Evolutionary conservation across 2,113 vertebrate species (phyloP), one percentile per base, ranked within the genome.

Genomic region (Balaeniceps rex): DNA sequence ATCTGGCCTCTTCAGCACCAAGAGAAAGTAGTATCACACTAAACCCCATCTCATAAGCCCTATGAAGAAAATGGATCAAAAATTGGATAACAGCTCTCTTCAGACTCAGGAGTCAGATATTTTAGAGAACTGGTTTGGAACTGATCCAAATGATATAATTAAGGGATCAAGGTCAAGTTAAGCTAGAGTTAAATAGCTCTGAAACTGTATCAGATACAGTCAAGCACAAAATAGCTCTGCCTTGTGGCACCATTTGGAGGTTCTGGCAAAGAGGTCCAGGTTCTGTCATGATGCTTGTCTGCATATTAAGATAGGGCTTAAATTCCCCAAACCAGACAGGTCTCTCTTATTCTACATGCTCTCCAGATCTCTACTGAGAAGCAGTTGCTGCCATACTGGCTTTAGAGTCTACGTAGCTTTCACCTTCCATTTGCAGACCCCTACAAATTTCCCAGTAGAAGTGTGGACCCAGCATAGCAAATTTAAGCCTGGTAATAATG

Each of bases 131-230:
- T 72, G 70, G 36, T 61, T 89, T 71, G 75, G 89, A 94, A 91
- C 51, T 19, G 28, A 80, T 81, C 89, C 93, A 88, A 69, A 86
- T 63, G 44, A 75, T 19, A 22, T 63, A 81, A 91, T 89, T 82
- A 96, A 88, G 60, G 68, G 79, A 83, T 94, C 74, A 44, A 85
- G 89, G 91, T 75, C 36, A 46, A 96, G 88, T 71, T 83, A 94
- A 86, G 24, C 24, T 86, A 54, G 64, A 23, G 36, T 89, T 68
- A 51, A 77, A 83, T 34, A 65, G 75, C 91, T 58, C 90, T 38
- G 42, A 74, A 68, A 8, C 7, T 0, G 21, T 3, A 72, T 72
- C 84, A 54, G 77, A 71, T 28, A 46, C 42, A 38, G 36, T n/a
- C 38, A 78, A 69, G 64, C 40, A 60, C 46, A 63, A 36, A 65